Percentiles rank a stretch among this genome's conserved stretches.
These are phyloP conservation scores for Cremastobaeus sp. DNA, from an alignment of 2,888 invertebrate species.

Conservation along the genomic window DNA sequence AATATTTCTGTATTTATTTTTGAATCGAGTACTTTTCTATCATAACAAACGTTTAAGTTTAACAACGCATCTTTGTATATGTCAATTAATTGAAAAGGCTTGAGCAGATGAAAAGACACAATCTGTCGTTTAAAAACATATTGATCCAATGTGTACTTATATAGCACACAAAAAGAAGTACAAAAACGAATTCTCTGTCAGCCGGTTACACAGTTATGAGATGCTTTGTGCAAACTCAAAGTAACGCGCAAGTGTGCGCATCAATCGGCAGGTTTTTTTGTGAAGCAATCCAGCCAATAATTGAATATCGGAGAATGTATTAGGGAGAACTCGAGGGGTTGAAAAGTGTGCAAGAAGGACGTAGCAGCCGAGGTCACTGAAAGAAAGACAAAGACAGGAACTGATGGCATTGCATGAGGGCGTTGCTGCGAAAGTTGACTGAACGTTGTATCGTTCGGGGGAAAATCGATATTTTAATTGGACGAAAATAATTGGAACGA, in stretches of 20 bases:
- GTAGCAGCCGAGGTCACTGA: conserved; percentile 41
- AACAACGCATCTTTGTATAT: conserved; percentile 29
- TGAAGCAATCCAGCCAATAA: conserved; percentile 70
- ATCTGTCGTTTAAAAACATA: conserved; percentile 49
- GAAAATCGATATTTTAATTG: conserved; percentile 78
- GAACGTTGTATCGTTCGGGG: conserved; percentile 70
- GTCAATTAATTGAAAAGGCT: conserved; percentile 48
- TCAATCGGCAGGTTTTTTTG: conserved; percentile 63
- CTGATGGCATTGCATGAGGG: conserved; percentile 65
- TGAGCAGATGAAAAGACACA: conserved; percentile 35
- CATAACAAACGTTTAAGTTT: conserved; percentile 34
- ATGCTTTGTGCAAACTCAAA: conserved; percentile 53
- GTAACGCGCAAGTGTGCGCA: conserved; percentile 55
- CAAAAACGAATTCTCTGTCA: conserved; percentile 35
- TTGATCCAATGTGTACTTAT: conserved; percentile 37
- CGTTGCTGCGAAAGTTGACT: conserved; percentile 76
- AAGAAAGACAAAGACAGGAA: conserved; percentile 67
- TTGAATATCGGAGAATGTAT: conserved; percentile 72
- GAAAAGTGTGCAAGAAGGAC: conserved; percentile 68
- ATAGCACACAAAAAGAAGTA: conserved; percentile 8
- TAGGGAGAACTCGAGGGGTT: conserved; percentile 30
- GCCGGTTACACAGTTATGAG: conserved; percentile 54
- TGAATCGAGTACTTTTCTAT: no score
- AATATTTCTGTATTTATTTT: no score
- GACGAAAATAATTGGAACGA: conserved; percentile 78